Percentiles rank a stretch among this genome's conserved stretches.
Conservation (phyloP, 30 jellyfish, hydroid and myxozoan genomes). For the Cassiopea andromeda region DNA sequence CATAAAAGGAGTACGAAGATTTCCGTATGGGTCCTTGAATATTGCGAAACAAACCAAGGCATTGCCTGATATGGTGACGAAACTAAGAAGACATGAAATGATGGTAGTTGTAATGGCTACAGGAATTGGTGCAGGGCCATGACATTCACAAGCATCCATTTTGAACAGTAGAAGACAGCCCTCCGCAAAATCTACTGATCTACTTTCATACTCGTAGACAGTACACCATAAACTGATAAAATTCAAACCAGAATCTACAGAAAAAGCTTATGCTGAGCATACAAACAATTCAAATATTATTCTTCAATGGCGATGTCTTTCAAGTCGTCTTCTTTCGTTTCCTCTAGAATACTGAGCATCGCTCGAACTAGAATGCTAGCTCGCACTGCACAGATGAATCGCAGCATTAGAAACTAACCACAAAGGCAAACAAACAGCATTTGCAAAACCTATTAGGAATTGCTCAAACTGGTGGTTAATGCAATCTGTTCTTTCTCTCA, state of each 20-base stretch:
- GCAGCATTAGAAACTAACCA: neutral
- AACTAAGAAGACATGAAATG: conserved; percentile 2
- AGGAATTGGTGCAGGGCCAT: neutral
- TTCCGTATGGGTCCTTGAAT: conserved; percentile 23
- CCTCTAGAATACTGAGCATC: too few species aligned
- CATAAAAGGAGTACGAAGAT: conserved; percentile 52
- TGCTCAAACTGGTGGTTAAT: neutral
- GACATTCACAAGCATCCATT: neutral
- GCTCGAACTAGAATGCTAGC: neutral
- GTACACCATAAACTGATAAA: too few species aligned
- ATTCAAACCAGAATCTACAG: too few species aligned
- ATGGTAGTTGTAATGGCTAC: conserved; percentile 1
- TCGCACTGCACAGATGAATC: neutral
- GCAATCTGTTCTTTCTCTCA: neutral
- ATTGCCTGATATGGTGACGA: conserved; percentile 30
- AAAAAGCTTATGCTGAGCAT: too few species aligned
- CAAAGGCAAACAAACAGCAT: neutral
- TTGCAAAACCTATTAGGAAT: neutral
- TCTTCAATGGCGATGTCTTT: neutral
- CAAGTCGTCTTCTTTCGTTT: too few species aligned
- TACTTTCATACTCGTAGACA: too few species aligned
- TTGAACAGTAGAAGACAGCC: too few species aligned
- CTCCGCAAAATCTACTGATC: too few species aligned
- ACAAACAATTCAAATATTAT: neutral
- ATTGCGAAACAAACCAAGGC: conserved; percentile 14